Evolutionary conservation across 2,797 vertebrate species (phyloP).

Genomic region (Apogon hyalosoma): DNA sequence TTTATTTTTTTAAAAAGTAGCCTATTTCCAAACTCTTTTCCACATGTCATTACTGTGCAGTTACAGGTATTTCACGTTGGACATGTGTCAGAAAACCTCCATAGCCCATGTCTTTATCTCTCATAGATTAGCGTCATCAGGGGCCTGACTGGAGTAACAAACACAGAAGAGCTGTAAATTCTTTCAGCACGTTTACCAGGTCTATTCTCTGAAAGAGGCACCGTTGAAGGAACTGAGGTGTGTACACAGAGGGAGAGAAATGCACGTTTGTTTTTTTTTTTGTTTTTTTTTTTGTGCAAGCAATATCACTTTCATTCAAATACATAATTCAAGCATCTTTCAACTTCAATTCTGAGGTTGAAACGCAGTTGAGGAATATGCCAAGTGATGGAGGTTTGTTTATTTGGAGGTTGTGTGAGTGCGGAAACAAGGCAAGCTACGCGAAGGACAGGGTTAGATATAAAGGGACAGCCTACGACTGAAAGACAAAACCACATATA

Average conservation of each 20-base stretch:
- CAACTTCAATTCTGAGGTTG: slow-evolving; percentile 74
- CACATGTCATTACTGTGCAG: slow-evolving; percentile 47
- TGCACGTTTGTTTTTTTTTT: not conserved
- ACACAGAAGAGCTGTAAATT: slow-evolving; percentile 28
- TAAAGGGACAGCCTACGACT: slow-evolving; percentile 16
- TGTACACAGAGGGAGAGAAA: slow-evolving; percentile 44
- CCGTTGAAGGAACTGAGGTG: slow-evolving; percentile 37
- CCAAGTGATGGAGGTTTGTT: slow-evolving; percentile 58
- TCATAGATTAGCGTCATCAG: slow-evolving; percentile 45
- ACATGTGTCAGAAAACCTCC: slow-evolving; percentile 45
- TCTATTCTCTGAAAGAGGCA: slow-evolving; percentile 13
- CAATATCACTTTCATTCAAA: slow-evolving; percentile 63
- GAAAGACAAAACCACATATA: slow-evolving; percentile 41
- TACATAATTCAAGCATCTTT: slow-evolving; percentile 70
- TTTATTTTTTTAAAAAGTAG: not conserved
- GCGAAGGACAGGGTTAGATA: slow-evolving; percentile 44
- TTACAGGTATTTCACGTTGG: slow-evolving; percentile 42
- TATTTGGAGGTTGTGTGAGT: slow-evolving; percentile 39
- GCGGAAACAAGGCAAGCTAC: slow-evolving; percentile 46
- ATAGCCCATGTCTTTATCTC: slow-evolving; percentile 46
- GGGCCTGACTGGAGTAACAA: slow-evolving; percentile 52
- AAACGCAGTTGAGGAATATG: slow-evolving; percentile 61
- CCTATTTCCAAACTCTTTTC: slow-evolving; percentile 8
- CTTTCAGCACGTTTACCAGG: slow-evolving; percentile 17
- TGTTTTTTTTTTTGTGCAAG: slow-evolving; percentile 47